Evolutionary conservation across 2,113 vertebrate genomes (phyloP), one percentile per base, ranked within the genome.

Genomic region (Alethe castanea): DNA sequence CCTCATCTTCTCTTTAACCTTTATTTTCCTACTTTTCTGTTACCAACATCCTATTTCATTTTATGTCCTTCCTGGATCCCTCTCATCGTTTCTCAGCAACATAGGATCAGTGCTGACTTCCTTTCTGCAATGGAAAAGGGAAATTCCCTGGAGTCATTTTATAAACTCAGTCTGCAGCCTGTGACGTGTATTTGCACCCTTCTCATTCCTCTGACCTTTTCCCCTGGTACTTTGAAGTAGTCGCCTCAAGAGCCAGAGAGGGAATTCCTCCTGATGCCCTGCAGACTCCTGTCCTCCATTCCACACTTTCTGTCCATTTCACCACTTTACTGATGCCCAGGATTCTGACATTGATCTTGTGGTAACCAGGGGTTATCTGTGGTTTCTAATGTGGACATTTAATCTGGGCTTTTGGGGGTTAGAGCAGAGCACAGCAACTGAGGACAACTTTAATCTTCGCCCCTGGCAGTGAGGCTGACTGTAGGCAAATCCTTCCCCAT

Each of bases 191-290:
- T 25, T 62, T 23, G 25, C 11, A 67, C 12, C 31, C 61, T 57
- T 74, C 1, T 2, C 42, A 29, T 59, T 71, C n/a, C 14, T 14
- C 56, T 18, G 23, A 14, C 26, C 65, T 90, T 36, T 69, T 38
- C 23, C 53, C 7, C 25, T n/a, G 40, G 5, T 29, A 5, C 11
- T 47, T 50, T 19, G 48, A 60, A 59, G 44, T 4, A 26, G 31
- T 23, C 0, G 0, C 40, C 36, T 45, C 40, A 59, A 50, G 56
- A 83, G 19, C 12, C 33, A 20, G 67, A 14, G 56, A 50, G n/a
- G 57, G 26, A 60, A 54, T 31, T 19, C 47, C 25, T 76, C 38
- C 60, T 12, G 25, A 2, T 14, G 25, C 44, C 12, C 66, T 82
- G 33, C 40, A 60, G 71, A 54, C 19, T 73, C 29, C 60, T 22